Evolutionary conservation across 2,113 vertebrate species (phyloP).

Genomic region (Dunckerocampus dactyliophorus): DNA sequence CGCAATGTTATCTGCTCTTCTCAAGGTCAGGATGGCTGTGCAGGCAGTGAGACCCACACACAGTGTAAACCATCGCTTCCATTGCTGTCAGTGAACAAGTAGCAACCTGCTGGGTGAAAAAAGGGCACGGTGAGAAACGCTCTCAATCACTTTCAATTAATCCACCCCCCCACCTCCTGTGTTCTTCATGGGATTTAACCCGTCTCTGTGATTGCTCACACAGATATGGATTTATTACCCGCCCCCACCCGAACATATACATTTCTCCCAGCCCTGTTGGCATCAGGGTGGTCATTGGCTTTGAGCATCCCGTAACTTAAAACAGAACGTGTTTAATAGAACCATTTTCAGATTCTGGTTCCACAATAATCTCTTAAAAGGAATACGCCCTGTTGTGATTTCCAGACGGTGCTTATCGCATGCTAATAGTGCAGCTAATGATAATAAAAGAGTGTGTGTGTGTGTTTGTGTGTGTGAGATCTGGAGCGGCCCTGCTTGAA

Average conservation of each 20-base stretch:
- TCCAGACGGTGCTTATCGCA: conserved; percentile 66
- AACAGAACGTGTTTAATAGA: conserved; percentile 26
- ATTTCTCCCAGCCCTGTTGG: conserved; percentile 34
- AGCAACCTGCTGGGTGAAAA: conserved; percentile 73
- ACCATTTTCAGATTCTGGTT: conserved; percentile 41
- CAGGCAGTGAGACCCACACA: conserved; percentile 19
- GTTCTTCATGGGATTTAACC: conserved; percentile 53
- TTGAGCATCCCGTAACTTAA: not conserved
- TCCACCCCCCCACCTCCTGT: conserved; percentile 37
- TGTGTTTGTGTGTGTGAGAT: conserved; percentile 45
- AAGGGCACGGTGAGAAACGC: conserved; percentile 70
- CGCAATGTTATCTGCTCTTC: no score
- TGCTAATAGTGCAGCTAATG: conserved; percentile 70
- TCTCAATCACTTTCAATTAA: conserved; percentile 72
- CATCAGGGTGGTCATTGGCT: conserved; percentile 46
- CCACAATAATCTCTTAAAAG: conserved; percentile 37
- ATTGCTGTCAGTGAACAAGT: conserved; percentile 75
- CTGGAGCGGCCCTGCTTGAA: conserved; percentile 62
- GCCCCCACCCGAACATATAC: conserved; percentile 25
- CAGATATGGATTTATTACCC: conserved; percentile 62
- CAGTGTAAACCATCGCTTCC: conserved; percentile 62
- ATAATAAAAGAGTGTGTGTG: conserved; percentile 56
- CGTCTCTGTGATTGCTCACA: conserved; percentile 37
- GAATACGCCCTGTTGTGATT: conserved; percentile 49
- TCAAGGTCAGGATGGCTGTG: no score